These are phyloP conservation scores for Engystomops pustulosus DNA, from an alignment of 2,113 vertebrate species.

Conservation along the genomic window DNA sequence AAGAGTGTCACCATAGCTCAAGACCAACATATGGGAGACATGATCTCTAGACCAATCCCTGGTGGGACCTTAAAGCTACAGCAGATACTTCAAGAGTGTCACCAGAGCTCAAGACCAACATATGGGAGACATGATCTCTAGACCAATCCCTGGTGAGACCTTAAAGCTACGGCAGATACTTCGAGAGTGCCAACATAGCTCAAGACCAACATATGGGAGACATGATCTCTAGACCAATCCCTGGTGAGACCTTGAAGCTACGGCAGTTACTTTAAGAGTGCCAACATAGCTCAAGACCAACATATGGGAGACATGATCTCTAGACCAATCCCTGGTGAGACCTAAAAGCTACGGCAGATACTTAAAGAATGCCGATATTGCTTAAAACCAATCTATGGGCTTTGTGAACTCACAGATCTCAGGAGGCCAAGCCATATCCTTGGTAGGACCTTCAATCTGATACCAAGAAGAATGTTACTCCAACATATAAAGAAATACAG, in stretches of 20 bases:
- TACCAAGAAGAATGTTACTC: no score
- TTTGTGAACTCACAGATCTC: no score
- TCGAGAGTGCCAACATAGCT: neutral
- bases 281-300: neutral
- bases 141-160: neutral
- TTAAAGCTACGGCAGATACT: neutral
- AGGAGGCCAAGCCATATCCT: neutral
- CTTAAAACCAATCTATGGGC: neutral
- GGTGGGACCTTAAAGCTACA: neutral
- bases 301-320: no score
- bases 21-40: neutral
- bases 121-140: neutral
- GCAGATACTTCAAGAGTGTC: neutral
- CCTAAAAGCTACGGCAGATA: neutral
- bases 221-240: no score
- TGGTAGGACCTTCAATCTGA: neutral
- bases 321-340: no score
- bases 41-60: neutral
- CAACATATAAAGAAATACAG: no score
- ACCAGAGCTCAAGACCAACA: no score
- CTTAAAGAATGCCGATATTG: neutral
- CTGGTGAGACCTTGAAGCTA: neutral
- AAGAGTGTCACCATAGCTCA: no score
- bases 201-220: neutral
- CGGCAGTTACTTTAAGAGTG: neutral